Percentiles rank a stretch among this genome's conserved stretches.
These are phyloP conservation scores for Pedicia rivosa DNA, from an alignment of 2,888 invertebrate species.

Conservation along the genomic window DNA sequence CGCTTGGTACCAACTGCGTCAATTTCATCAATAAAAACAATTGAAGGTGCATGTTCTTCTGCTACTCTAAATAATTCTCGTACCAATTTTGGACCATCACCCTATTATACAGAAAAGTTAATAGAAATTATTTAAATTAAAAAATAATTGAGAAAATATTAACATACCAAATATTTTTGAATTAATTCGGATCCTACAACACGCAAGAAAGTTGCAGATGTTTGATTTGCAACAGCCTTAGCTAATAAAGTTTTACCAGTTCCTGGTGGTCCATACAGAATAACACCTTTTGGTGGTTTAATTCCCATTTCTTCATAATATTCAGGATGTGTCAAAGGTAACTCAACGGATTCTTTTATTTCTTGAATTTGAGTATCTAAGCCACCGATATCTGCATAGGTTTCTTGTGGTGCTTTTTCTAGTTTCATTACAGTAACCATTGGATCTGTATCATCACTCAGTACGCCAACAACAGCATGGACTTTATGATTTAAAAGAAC, in stretches of 20 bases:
- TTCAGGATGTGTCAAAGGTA: slow-evolving; percentile 97
- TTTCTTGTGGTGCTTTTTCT: slow-evolving; percentile 98
- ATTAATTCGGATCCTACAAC: slow-evolving; percentile 99
- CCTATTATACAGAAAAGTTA: slow-evolving; percentile 32
- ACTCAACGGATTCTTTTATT: slow-evolving; percentile 95
- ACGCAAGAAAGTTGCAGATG: slow-evolving; percentile 94
- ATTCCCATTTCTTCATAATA: slow-evolving; percentile 99
- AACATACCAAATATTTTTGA: slow-evolving; percentile 70
- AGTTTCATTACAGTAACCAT: slow-evolving; percentile 99
- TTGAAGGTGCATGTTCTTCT: slow-evolving; percentile 98
- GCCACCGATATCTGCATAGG: slow-evolving; percentile 97
- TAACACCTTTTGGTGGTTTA: slow-evolving; percentile 97
- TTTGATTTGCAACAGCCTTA: slow-evolving; percentile 99
- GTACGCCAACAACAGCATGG: slow-evolving; percentile 96
- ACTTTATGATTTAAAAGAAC: slow-evolving; percentile 98
- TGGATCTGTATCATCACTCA: slow-evolving; percentile 98
- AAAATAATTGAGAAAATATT: no score
- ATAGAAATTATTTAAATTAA: no score
- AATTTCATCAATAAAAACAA: slow-evolving; percentile 99
- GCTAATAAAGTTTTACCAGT: slow-evolving; percentile 97
- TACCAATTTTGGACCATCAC: slow-evolving; percentile 97
- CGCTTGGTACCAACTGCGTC: slow-evolving; percentile 98
- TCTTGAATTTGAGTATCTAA: slow-evolving; percentile 95
- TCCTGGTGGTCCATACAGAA: slow-evolving; percentile 94
- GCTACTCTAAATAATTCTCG: slow-evolving; percentile 97